These are phyloP conservation scores for Drosophila fungiperda DNA, from an alignment of 2,888 invertebrate species.

Conservation along the genomic window DNA sequence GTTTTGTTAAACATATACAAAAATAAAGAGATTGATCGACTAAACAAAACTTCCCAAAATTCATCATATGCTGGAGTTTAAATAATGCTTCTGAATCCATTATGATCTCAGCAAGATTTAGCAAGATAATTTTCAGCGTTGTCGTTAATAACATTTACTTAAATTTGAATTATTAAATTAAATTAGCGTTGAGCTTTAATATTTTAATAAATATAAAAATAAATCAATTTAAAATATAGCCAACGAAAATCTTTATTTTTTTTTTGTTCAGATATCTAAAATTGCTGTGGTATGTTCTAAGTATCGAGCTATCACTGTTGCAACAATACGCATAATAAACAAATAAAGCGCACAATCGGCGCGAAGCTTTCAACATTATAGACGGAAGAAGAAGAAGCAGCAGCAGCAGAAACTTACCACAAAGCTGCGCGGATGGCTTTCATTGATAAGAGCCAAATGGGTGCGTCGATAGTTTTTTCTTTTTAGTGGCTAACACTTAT, in stretches of 20 bases:
- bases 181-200: not conserved
- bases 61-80: not conserved
- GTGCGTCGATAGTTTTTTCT: slow-evolving; percentile 10
- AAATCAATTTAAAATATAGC: not conserved
- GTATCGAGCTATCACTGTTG: not conserved
- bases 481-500: slow-evolving; percentile 25
- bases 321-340: slow-evolving; percentile 38
- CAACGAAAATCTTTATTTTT: not conserved
- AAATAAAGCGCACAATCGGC: slow-evolving; percentile 37
- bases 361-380: slow-evolving; percentile 33
- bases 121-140: not conserved
- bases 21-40: not conserved
- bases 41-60: not conserved
- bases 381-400: slow-evolving; percentile 3
- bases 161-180: not conserved
- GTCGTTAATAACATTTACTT: not conserved
- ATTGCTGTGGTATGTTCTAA: not conserved
- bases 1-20: slow-evolving; percentile 27
- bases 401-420: slow-evolving; percentile 44
- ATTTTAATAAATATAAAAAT: not conserved
- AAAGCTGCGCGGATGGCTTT: slow-evolving; percentile 46
- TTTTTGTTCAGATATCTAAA: not conserved
- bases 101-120: not conserved
- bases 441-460: slow-evolving; percentile 58
- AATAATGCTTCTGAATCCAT: not conserved